A percentile compares a stretch with the other conserved stretches of the same genome.
Conservation (phyloP, 2,888 invertebrate genomes). For the Patella depressa region DNA sequence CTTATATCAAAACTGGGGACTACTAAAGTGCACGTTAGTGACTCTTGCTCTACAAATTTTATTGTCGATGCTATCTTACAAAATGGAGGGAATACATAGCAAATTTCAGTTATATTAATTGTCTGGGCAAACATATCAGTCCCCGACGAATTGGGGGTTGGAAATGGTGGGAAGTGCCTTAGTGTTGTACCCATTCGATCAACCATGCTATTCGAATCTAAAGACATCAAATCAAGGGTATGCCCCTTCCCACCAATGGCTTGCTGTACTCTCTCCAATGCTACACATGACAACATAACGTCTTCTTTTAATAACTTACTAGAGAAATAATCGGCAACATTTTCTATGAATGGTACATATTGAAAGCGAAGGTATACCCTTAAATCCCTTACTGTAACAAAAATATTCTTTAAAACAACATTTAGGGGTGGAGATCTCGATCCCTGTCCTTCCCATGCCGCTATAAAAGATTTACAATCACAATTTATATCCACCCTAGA, state of each 20-base stretch:
- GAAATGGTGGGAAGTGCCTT: not conserved
- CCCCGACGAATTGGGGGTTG: not conserved
- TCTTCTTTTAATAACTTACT: too few species aligned
- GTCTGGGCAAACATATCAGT: not conserved
- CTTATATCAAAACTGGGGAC: not conserved
- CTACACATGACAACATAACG: too few species aligned
- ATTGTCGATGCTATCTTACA: not conserved
- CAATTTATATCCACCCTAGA: not conserved
- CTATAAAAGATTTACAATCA: not conserved
- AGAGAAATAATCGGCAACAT: too few species aligned
- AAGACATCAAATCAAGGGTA: not conserved
- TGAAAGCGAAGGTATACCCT: too few species aligned
- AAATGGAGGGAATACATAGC: not conserved
- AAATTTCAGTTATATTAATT: not conserved
- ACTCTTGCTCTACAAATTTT: not conserved
- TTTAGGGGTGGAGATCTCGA: not conserved
- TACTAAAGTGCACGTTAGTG: not conserved
- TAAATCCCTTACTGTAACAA: too few species aligned
- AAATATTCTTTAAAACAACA: too few species aligned
- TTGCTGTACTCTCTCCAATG: too few species aligned
- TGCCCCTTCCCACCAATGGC: too few species aligned
- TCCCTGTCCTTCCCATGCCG: not conserved
- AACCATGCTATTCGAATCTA: not conserved
- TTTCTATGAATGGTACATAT: too few species aligned
- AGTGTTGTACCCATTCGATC: not conserved